A percentile compares a stretch with the other conserved stretches of the same genome.
phyloP scores from a whole-genome alignment of 2,888 invertebrate species.

The Polydrusus tereticollis region DNA sequence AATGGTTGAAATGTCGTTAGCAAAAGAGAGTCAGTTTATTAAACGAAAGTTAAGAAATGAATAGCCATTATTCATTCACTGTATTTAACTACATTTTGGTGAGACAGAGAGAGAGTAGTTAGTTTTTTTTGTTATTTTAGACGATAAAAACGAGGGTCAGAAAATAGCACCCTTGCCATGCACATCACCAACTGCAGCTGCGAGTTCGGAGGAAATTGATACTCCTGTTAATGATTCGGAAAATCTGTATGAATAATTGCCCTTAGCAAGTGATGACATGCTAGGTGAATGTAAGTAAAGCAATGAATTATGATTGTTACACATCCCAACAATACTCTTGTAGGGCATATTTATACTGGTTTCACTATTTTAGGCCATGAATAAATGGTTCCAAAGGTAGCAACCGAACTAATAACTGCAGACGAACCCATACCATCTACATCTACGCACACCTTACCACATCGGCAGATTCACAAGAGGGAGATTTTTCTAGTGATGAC shows the following conservation, averaged over 20 bases:
- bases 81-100: no score
- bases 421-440: background rate
- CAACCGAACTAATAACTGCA: background rate
- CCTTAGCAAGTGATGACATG: no score
- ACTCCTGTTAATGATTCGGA: background rate
- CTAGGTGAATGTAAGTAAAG: background rate
- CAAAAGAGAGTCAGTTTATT: background rate
- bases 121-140: background rate
- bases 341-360: background rate
- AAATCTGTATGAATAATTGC: background rate
- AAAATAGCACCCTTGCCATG: background rate
- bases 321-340: background rate
- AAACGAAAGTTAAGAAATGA: background rate
- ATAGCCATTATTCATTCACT: background rate
- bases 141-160: background rate
- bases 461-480: background rate
- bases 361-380: background rate
- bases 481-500: constrained; percentile 14
- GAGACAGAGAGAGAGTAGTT: no score
- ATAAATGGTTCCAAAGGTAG: background rate
- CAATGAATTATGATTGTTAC: background rate
- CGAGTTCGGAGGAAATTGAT: background rate
- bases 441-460: background rate
- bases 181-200: constrained; percentile 4
- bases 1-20: background rate